Base-by-base conservation (phyloP, 2,888 invertebrate genomes). In the Leptinotarsa haldemani region DNA sequence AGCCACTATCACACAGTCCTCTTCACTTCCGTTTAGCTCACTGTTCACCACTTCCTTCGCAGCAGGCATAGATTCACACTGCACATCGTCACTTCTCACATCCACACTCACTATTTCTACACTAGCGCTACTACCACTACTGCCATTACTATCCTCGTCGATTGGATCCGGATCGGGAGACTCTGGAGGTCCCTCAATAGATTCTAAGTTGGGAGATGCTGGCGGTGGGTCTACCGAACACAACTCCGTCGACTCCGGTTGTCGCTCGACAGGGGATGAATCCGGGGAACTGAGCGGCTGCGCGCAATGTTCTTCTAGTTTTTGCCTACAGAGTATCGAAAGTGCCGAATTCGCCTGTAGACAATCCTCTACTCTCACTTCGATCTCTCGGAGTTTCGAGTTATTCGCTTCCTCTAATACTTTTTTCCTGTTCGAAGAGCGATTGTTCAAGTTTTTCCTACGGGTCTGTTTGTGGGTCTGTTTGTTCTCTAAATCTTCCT, bases 1-100 rank as follows among this genome's bases (percentile, higher is more conserved):
- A 80, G 90, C 90, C 90, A 91, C 90, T 88, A 91, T 91, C 88
- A 91, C 90, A 89, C 90, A 91, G 90, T 91, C 90, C 88, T 91
- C 90, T 88, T 90, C 85, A 85, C 84, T 70, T 50, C 46, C 85
- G 79, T 80, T 87, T 84, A 85, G 87, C 85, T 87, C 88, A 85
- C 85, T 73, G 50, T 65, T 69, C 65, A 68, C 72, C 25, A 52
- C 69, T 71, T 70, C 74, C 65, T 74, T 71, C 58, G 65, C 71
- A 58, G 80, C 79, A 66, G 78, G 78, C 71, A 77, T 77, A 77
- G 77, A 77, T 73, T 79, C 77, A 74, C 80, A 79, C 71, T 80
- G 77, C 81, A 81, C 84, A 81, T 83, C 83, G 79, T 82, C 81
- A 71, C 81, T 81, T 67, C 69, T 75, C 73, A 80, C 80, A 72